phyloP scores from a whole-genome alignment of 1,140 invertebrate genomes.

The Pseudomyrmex concolor region DNA sequence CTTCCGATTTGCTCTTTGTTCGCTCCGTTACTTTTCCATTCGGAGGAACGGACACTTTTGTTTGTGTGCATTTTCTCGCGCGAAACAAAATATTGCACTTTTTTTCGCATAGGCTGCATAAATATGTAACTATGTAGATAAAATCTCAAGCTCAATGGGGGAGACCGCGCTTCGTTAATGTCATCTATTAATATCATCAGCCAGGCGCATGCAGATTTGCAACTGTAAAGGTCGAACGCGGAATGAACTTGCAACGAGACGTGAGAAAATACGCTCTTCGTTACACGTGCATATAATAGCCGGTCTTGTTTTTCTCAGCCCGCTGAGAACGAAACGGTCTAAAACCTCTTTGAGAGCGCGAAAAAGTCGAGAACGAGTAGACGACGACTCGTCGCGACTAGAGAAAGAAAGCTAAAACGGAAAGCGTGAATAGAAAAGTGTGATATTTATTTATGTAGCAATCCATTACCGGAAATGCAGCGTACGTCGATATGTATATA shows the following conservation, averaged over 20 bases:
- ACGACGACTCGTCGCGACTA: no score
- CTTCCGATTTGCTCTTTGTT: no score
- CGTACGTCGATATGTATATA: conserved; percentile 8
- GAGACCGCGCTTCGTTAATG: conserved; percentile 6
- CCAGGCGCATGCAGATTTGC: background rate
- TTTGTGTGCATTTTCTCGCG: no score
- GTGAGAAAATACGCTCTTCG: conserved; percentile 19
- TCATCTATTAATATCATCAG: conserved; percentile 22
- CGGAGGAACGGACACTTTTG: no score
- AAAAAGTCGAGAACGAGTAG: no score
- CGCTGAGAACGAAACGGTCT: conserved; percentile 13
- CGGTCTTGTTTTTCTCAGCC: background rate
- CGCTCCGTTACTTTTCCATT: no score
- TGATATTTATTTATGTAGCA: conserved; percentile 17
- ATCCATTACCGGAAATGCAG: background rate
- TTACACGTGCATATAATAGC: no score
- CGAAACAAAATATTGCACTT: no score
- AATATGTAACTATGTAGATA: background rate
- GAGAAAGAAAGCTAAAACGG: background rate
- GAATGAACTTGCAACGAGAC: background rate
- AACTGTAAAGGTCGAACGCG: conserved; percentile 10
- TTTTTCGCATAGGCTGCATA: background rate
- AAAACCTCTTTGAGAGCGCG: no score
- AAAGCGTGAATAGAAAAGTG: background rate
- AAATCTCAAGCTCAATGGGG: background rate